Evolutionary conservation across 2,113 vertebrate species (phyloP).

Genomic region (Sporophila hypoxantha): DNA sequence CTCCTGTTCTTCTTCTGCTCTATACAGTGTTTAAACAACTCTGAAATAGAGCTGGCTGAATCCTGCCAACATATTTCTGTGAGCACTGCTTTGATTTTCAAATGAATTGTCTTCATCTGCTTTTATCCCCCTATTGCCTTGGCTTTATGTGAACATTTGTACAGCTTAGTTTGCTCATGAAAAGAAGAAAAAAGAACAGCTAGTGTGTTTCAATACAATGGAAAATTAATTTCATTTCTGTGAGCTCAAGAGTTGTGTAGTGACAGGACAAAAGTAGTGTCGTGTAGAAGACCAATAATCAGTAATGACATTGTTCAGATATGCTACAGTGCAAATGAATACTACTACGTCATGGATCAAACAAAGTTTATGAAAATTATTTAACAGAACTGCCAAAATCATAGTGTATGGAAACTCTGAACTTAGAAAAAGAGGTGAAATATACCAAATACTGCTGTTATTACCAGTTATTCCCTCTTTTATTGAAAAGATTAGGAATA

Average conservation of each 20-base stretch:
- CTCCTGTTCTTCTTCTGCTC: neutral
- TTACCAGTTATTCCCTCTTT: neutral
- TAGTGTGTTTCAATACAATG: neutral
- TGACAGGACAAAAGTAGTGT: neutral
- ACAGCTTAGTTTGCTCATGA: conserved; percentile 14
- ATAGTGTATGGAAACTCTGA: neutral
- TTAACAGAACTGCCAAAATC: neutral
- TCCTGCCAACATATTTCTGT: conserved; percentile 55
- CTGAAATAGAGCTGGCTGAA: conserved; percentile 33
- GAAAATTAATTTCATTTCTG: conserved; percentile 5
- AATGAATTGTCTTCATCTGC: conserved; percentile 53
- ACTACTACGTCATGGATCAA: neutral
- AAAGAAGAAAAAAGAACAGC: neutral
- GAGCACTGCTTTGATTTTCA: conserved; percentile 47
- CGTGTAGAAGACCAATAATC: neutral
- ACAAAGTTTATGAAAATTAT: neutral
- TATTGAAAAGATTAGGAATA: conserved; percentile 27
- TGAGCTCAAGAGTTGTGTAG: conserved; percentile 4
- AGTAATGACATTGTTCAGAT: neutral
- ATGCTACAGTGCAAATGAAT: neutral
- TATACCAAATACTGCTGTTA: neutral
- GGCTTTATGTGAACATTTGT: conserved; percentile 35
- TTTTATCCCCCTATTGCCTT: conserved; percentile 38
- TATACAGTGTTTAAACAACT: conserved; percentile 16
- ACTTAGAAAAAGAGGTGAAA: neutral